Evolutionary conservation across 1,140 invertebrate species (phyloP), one percentile per base, ranked within the genome.

Genomic region (Bombus fervidus): DNA sequence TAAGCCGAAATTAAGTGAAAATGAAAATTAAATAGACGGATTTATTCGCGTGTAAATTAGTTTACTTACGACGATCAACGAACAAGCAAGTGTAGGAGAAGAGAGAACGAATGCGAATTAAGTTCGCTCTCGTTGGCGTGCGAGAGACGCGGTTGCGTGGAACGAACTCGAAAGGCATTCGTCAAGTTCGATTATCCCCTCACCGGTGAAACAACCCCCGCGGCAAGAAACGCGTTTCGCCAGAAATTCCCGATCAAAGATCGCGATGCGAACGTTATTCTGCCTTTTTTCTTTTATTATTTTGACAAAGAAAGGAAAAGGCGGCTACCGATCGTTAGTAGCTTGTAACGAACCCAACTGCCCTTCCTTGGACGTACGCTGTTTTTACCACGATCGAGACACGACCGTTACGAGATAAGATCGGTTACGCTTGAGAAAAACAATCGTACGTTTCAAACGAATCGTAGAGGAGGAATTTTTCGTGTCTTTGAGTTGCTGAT

Each of bases 131-230:
- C 18, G 18, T 25, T 47, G 3, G 12, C 2, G n/a, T 1, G 12
- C 4, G 4, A 10, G 66, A 22, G 8, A 28, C 47, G 22, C 43
- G 39, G 31, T 57, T 25, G 43, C 76, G 68, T 57, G 47, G 90
- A 89, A 91, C 91, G 80, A 86, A 90, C 90, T 91, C 91, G 89
- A 92, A 75, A 89, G 79, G 91, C 82, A 92, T 92, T 92, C 91
- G 41, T 75, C 57, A 86, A 78, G 62, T 81, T 85, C 81, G 41
- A 81, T 85, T 81, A 81, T 47, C 69, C 68, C 79, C 37, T 34
- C 84, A 85, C 71, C 78, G 43, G 18, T 15, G 39, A 74, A 53
- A 53, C 10, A 79, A 34, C n/a, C 22, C n/a, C 9, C 25, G 25
- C n/a, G 31, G 22, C 12, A 37, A 62, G 59, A 74, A 69, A 82